Evolutionary conservation across 2,888 invertebrate genomes (phyloP).

Genomic region (Rosalia funebris): DNA sequence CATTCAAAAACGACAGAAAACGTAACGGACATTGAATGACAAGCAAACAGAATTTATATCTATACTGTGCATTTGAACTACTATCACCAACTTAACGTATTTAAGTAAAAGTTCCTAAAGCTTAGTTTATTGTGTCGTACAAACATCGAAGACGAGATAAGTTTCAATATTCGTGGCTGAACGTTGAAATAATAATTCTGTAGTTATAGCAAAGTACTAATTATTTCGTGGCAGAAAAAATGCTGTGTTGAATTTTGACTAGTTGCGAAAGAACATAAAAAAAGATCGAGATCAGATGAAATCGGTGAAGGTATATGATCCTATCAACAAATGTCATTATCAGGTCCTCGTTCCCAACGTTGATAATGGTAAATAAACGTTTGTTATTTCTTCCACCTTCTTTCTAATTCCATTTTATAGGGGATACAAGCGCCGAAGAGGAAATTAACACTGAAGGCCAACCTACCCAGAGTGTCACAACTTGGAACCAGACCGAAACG

Average conservation of each 20-base stretch:
- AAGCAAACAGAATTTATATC: neutral
- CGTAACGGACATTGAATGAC: neutral
- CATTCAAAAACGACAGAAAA: neutral
- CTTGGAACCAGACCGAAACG: conserved; percentile 34
- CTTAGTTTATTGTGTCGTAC: too few species aligned
- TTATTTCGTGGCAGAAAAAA: too few species aligned
- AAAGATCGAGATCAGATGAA: conserved; percentile 36
- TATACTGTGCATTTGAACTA: neutral
- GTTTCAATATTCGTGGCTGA: too few species aligned
- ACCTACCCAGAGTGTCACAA: conserved; percentile 19
- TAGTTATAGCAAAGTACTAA: too few species aligned
- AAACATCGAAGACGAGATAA: too few species aligned
- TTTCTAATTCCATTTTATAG: too few species aligned
- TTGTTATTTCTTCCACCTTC: too few species aligned
- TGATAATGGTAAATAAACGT: conserved; percentile 3
- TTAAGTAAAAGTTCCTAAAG: too few species aligned
- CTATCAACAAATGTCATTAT: conserved; percentile 19
- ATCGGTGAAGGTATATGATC: conserved; percentile 28
- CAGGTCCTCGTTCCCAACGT: conserved; percentile 22
- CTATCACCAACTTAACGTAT: too few species aligned
- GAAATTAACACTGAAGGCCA: conserved; percentile 9
- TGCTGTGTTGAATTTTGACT: neutral
- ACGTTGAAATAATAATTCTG: too few species aligned
- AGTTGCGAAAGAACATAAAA: conserved; percentile 25
- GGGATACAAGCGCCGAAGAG: too few species aligned